Base-by-base conservation (phyloP, 2,113 vertebrate species). In the Butorides virescens region DNA sequence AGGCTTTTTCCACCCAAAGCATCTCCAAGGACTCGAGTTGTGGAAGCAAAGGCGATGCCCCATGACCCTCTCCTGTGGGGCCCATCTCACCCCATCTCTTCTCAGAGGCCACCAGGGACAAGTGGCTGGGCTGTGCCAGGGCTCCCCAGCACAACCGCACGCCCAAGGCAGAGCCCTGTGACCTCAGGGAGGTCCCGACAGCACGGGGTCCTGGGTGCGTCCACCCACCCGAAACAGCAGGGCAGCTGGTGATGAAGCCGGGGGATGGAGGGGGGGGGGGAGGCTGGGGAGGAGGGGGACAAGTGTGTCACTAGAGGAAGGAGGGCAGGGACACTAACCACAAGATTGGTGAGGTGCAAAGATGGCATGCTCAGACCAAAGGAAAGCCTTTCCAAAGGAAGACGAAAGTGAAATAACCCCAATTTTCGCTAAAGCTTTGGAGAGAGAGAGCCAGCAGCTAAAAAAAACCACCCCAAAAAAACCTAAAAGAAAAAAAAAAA, bases 261-360 rank as follows among this genome's bases (percentile, higher is more conserved):
- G 34, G n/a, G 44, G 22, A 32, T 84, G 81, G 46, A 36, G 86
- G 56, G 42, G 75, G 89, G 56, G 39, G 74, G 59, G 62, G 53
- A 72, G 46, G 26, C n/a, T 32, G 95, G 88, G 90, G 93, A 85
- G 96, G 96, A 92, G 92, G 56, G 94, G 75, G 61, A 82, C 83
- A 67, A 97, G 97, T 96, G 97, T 95, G 94, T 97, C 96, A 97
- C 98, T 98, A 97, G 96, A 98, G 96, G 95, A 96, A 97, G 97
- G 96, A 98, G 97, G 97, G 97, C 91, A 97, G 97, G 96, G 86
- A 97, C 92, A 98, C 98, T 98, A 98, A 99, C 98, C 98, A 99
- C 98, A 98, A 99, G 99, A 99, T 99, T 99, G 99, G 99, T 99
- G 99, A 99, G 99, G 99, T 98, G 98, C 98, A 98, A 98, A 99